Percentiles rank a stretch among this genome's conserved stretches.
These are phyloP conservation scores for Agrilus cyanescens DNA, from an alignment of 2,888 invertebrate genomes.

Conservation along the genomic window DNA sequence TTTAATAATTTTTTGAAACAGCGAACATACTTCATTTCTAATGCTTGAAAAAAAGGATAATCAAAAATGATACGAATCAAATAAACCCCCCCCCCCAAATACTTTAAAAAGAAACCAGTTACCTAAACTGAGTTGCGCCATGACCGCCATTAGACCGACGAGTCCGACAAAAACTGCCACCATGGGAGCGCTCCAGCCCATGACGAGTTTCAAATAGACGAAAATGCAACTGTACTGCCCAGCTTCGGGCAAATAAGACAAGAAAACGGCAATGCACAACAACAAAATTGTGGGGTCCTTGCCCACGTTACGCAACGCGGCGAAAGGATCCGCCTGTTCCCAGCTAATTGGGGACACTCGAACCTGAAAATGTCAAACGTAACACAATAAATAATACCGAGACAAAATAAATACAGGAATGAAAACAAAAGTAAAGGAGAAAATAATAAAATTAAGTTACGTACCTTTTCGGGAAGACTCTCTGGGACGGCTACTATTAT, in stretches of 20 bases:
- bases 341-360: constrained; percentile 77
- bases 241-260: constrained; percentile 95
- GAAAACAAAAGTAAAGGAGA: neutral
- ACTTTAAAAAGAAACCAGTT: too few relatives aligned
- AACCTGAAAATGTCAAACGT: constrained; percentile 18
- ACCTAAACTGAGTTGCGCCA: constrained; percentile 81
- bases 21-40: neutral
- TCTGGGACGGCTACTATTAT: constrained; percentile 97
- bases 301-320: constrained; percentile 83
- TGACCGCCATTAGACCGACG: constrained; percentile 90
- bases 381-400: constrained; percentile 36
- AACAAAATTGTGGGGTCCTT: constrained; percentile 92
- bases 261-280: constrained; percentile 93
- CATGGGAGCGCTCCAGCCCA: constrained; percentile 90
- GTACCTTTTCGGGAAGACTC: constrained; percentile 88
- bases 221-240: constrained; percentile 99
- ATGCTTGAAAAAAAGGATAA: neutral
- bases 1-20: too few relatives aligned
- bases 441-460: constrained; percentile 35
- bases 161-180: constrained; percentile 97
- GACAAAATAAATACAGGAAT: constrained; percentile 42
- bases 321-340: constrained; percentile 98
- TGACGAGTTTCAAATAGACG: constrained; percentile 91
- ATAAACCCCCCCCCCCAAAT: neutral
- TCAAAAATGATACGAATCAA: neutral